phyloP scores from a whole-genome alignment of 2,113 vertebrate species.

The Salvator merianae region DNA sequence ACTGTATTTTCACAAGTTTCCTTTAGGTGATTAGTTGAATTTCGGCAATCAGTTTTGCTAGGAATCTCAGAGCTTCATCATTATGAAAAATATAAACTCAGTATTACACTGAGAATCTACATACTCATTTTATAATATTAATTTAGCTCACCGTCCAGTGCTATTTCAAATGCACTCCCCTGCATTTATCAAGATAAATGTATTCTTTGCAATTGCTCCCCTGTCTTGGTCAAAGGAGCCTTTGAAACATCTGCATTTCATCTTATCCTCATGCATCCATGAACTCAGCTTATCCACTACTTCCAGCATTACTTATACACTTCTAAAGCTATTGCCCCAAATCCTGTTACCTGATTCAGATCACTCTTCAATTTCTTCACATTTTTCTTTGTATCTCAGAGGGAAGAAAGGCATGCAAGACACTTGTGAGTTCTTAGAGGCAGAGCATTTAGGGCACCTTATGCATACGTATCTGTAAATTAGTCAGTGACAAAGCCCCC shows the following conservation, averaged over 20 bases:
- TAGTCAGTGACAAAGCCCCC: not conserved
- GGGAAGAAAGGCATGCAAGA: not conserved
- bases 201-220: no score
- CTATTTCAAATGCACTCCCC: not conserved
- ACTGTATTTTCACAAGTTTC: not conserved
- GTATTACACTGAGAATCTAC: not conserved
- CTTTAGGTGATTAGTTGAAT: not conserved
- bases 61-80: not conserved
- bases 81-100: not conserved
- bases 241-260: not conserved
- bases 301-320: not conserved
- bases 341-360: not conserved
- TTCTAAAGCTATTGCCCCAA: not conserved
- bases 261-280: not conserved
- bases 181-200: not conserved
- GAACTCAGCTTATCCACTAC: not conserved
- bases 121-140: not conserved
- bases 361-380: not conserved
- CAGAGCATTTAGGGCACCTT: not conserved
- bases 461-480: not conserved
- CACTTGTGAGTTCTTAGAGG: not conserved
- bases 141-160: no score
- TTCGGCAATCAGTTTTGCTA: not conserved
- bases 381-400: not conserved
- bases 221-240: not conserved